Percentiles rank a stretch among this genome's conserved stretches.
These are phyloP conservation scores for Drosophila kikkawai DNA, from an alignment of 1,140 invertebrate genomes.

Conservation along the genomic window DNA sequence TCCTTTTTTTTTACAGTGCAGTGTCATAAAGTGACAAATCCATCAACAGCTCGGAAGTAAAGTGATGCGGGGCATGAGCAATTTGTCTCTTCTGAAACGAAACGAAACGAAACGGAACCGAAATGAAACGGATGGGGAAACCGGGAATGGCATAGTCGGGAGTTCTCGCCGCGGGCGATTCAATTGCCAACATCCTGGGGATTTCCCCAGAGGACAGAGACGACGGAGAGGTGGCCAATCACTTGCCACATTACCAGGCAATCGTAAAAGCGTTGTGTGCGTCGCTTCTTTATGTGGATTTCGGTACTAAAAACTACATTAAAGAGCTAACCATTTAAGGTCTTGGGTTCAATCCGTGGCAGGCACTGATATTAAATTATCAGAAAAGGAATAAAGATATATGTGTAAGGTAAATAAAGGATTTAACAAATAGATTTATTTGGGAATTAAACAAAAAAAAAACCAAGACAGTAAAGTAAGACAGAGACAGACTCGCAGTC, in stretches of 20 bases:
- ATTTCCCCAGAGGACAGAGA: background rate
- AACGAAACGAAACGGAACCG: conserved; percentile 36
- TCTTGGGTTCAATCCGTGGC: background rate
- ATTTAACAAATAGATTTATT: background rate
- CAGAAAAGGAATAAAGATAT: background rate
- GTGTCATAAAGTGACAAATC: conserved; percentile 74
- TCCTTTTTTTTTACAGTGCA: conserved; percentile 5
- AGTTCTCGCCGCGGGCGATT: conserved; percentile 14
- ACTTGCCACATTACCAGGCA: conserved; percentile 44
- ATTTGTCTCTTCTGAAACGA: conserved; percentile 64
- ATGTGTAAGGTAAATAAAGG: background rate
- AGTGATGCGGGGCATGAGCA: conserved; percentile 67
- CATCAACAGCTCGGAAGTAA: conserved; percentile 69
- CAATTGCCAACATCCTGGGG: conserved; percentile 18
- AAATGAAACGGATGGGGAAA: conserved; percentile 17
- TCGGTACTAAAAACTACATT: conserved; percentile 40
- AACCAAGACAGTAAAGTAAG: too few species aligned
- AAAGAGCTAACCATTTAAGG: conserved; percentile 19
- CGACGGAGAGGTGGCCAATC: conserved; percentile 15
- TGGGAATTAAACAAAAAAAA: background rate
- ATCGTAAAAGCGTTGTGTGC: conserved; percentile 28
- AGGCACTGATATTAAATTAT: background rate
- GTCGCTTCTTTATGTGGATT: conserved; percentile 6
- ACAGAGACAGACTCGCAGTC: background rate
- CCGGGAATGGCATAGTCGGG: conserved; percentile 1